Percentiles rank a stretch among this genome's conserved stretches.
Evolutionary conservation across 2,888 invertebrate species (phyloP).

Genomic region (Entomobrya multifasciata): DNA sequence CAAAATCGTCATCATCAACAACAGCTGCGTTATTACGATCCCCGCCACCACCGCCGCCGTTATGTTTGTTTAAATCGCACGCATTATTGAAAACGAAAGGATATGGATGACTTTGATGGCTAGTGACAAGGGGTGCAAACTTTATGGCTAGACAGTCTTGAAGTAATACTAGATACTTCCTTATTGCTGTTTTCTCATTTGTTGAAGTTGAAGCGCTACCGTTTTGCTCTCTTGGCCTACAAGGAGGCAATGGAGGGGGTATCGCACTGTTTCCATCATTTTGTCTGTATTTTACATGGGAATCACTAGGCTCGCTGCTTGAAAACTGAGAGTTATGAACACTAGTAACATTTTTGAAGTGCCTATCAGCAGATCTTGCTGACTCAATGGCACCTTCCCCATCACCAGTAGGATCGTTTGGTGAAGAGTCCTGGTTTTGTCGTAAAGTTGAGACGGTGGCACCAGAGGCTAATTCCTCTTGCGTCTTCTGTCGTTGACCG

Average conservation of each 20-base stretch:
- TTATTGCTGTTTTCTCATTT: slow-evolving; percentile 43
- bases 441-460: neutral
- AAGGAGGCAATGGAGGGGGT: slow-evolving; percentile 56
- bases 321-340: slow-evolving; percentile 1
- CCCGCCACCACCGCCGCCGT: slow-evolving; percentile 12
- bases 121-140: slow-evolving; percentile 74
- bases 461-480: slow-evolving; percentile 28
- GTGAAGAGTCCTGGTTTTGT: neutral
- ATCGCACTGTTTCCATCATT: slow-evolving; percentile 15
- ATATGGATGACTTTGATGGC: slow-evolving; percentile 58
- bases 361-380: slow-evolving; percentile 23
- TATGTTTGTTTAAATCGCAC: slow-evolving; percentile 32
- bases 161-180: slow-evolving; percentile 76
- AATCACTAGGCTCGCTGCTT: slow-evolving; percentile 11
- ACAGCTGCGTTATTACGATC: neutral
- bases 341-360: slow-evolving; percentile 15
- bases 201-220: neutral
- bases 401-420: neutral
- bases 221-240: slow-evolving; percentile 13
- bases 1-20: slow-evolving; percentile 57
- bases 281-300: slow-evolving; percentile 22
- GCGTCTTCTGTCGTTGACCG: slow-evolving; percentile 49
- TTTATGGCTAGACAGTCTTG: slow-evolving; percentile 77
- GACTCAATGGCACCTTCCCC: neutral
- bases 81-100: slow-evolving; percentile 64